A percentile compares a stretch with the other conserved stretches of the same genome.
Conservation (phyloP, 2,113 vertebrate species). For the Brachyistius frenatus region DNA sequence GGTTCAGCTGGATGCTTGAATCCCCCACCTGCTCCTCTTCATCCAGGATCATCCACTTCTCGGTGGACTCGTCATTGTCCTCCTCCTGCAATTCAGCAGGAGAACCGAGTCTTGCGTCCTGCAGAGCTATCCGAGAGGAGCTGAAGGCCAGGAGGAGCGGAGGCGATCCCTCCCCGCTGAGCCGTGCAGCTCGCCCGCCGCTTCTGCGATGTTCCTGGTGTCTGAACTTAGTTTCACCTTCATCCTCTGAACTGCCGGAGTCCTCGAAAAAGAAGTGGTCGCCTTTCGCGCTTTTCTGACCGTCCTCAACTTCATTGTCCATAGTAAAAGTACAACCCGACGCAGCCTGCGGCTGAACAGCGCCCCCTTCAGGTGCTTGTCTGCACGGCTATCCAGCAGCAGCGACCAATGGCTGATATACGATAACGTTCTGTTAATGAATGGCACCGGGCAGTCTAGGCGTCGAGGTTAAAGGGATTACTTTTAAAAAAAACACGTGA, state of each 20-base stretch:
- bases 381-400: neutral
- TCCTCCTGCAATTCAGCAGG: constrained; percentile 15
- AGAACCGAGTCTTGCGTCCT: constrained; percentile 9
- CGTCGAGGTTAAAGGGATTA: neutral
- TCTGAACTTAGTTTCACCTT: neutral
- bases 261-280: constrained; percentile 41
- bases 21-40: constrained; percentile 65
- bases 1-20: constrained; percentile 72
- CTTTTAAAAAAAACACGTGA: neutral
- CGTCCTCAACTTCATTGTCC: neutral
- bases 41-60: constrained; percentile 81
- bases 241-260: constrained; percentile 43
- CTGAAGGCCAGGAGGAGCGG: constrained; percentile 64
- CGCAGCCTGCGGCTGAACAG: constrained; percentile 19
- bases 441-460: no score
- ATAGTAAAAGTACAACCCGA: neutral
- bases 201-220: neutral
- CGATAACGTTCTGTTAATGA: neutral
- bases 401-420: neutral
- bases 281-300: neutral
- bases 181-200: neutral
- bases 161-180: constrained; percentile 52
- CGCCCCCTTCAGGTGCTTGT: constrained; percentile 12
- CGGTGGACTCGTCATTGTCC: constrained; percentile 54
- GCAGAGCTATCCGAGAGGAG: constrained; percentile 12